Evolutionary conservation across 2,888 invertebrate genomes (phyloP).

Genomic region (Eurytoma adleriae): DNA sequence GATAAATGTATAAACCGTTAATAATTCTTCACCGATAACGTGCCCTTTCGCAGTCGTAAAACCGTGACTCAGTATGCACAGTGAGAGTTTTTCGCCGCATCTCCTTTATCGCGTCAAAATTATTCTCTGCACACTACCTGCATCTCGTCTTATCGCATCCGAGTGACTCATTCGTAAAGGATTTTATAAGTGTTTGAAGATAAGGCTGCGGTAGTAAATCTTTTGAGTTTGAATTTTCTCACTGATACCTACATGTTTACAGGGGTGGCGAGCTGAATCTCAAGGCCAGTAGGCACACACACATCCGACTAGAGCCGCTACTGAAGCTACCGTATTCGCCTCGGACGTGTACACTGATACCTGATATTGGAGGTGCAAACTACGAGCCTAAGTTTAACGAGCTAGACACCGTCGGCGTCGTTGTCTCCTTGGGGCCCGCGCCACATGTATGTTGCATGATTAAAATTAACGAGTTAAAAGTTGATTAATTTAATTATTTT

Average conservation of each 20-base stretch:
- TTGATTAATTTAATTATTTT: neutral
- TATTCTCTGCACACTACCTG: neutral
- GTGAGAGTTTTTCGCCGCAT: neutral
- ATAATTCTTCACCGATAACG: too few relatives aligned
- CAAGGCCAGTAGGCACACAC: slow-evolving; percentile 78
- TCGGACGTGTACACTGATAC: slow-evolving; percentile 77
- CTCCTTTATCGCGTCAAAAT: neutral
- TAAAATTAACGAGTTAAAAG: neutral
- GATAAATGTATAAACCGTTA: too few relatives aligned
- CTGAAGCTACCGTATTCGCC: slow-evolving; percentile 61
- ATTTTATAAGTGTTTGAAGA: neutral
- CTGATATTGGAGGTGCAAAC: slow-evolving; percentile 72
- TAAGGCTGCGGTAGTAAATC: too few relatives aligned
- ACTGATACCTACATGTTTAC: slow-evolving; percentile 6
- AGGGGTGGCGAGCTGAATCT: slow-evolving; percentile 77
- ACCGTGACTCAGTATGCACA: neutral
- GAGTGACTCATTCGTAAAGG: neutral
- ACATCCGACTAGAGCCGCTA: slow-evolving; percentile 72
- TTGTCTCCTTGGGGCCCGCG: slow-evolving; percentile 79
- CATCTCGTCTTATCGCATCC: neutral
- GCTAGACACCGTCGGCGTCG: slow-evolving; percentile 85
- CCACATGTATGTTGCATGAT: slow-evolving; percentile 67
- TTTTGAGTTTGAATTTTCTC: too few relatives aligned
- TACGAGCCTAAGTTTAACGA: slow-evolving; percentile 80
- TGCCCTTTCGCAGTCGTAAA: neutral